Evolutionary conservation across 2,797 vertebrate genomes (phyloP).

Genomic region (Coilia nasus): DNA sequence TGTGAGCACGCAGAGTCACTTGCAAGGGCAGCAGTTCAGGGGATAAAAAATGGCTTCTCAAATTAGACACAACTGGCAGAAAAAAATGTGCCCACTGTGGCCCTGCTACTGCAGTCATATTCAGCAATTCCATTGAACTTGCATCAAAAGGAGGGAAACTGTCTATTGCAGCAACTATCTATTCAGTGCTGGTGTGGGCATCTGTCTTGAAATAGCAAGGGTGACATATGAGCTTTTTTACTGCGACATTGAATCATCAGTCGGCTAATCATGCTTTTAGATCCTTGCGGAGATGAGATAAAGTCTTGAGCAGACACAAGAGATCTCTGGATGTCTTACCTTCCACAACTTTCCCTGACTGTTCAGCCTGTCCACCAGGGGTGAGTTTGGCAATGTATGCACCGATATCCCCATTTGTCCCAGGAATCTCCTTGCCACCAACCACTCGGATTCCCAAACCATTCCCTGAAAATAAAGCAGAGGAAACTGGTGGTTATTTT

Average conservation of each 20-base stretch:
- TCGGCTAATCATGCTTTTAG: background rate
- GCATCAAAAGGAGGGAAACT: background rate
- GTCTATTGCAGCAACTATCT: background rate
- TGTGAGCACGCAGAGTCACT: background rate
- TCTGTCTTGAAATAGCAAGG: background rate
- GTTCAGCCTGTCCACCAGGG: constrained; percentile 90
- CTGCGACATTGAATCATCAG: background rate
- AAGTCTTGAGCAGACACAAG: background rate
- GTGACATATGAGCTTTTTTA: constrained; percentile 4
- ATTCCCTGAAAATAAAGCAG: constrained; percentile 63
- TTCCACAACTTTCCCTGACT: constrained; percentile 87
- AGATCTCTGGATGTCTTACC: constrained; percentile 76
- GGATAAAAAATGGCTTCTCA: constrained; percentile 34
- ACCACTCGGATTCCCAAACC: constrained; percentile 92
- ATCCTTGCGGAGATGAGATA: background rate
- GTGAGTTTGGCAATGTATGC: constrained; percentile 94
- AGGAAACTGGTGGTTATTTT: background rate
- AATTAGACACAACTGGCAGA: constrained; percentile 30
- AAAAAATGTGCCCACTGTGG: background rate
- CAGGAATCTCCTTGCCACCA: constrained; percentile 96
- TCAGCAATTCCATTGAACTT: constrained; percentile 3
- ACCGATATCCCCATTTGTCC: constrained; percentile 88
- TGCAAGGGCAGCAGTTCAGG: constrained; percentile 31
- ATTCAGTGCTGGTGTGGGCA: background rate
- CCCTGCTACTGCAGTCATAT: background rate